These are phyloP conservation scores for Xiphias gladius DNA, from an alignment of 2,113 vertebrate genomes.

Conservation along the genomic window DNA sequence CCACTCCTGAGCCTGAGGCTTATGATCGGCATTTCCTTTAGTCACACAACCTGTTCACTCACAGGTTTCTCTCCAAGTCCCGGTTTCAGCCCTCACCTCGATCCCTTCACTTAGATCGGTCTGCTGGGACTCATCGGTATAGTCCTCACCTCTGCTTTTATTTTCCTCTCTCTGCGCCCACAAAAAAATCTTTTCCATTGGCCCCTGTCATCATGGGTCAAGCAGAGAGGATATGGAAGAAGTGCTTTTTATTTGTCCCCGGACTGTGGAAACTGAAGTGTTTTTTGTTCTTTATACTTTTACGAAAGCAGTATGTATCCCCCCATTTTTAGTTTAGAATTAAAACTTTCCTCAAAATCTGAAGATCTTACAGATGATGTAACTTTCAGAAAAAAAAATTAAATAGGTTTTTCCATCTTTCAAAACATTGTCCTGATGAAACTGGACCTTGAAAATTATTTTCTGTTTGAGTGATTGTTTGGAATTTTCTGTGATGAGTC, in stretches of 20 bases:
- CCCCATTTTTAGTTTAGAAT: neutral
- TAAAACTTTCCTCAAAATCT: neutral
- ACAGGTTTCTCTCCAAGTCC: constrained; percentile 44
- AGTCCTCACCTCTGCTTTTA: constrained; percentile 23
- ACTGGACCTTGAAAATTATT: neutral
- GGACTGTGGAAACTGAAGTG: constrained; percentile 1
- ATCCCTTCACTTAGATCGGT: constrained; percentile 7
- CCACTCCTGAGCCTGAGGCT: neutral
- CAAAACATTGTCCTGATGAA: neutral
- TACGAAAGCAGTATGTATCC: neutral
- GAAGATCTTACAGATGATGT: neutral
- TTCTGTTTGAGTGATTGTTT: neutral
- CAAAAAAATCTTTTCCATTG: constrained; percentile 49
- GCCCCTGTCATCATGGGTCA: constrained; percentile 37
- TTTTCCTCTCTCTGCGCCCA: constrained; percentile 18
- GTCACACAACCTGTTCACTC: neutral
- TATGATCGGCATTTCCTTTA: constrained; percentile 31
- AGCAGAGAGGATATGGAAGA: constrained; percentile 17
- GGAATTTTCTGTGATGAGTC: neutral
- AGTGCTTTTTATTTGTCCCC: constrained; percentile 23
- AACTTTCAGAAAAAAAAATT: neutral
- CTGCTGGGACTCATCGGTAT: constrained; percentile 22
- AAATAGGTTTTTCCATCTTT: neutral
- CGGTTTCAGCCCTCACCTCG: constrained; percentile 37
- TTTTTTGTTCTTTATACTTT: constrained; percentile 6